Conservation (phyloP, 2,113 vertebrate genomes). For the Ondatra zibethicus region DNA sequence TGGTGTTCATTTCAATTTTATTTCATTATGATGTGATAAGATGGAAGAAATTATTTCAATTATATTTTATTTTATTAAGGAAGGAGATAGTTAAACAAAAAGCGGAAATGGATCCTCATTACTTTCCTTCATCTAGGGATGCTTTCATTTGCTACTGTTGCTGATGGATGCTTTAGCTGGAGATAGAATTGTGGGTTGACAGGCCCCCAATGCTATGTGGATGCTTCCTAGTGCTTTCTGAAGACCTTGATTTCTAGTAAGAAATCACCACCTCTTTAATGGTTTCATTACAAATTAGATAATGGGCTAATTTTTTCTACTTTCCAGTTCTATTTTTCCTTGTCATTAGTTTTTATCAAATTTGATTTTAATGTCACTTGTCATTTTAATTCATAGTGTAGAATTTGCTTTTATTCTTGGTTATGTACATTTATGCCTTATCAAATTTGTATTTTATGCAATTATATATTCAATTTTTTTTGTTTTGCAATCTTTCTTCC, state of each 20-base stretch:
- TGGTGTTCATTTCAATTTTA: background rate
- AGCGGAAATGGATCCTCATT: no score
- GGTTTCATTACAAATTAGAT: background rate
- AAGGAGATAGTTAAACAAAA: background rate
- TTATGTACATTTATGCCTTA: background rate
- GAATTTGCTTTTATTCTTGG: background rate
- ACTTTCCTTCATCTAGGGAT: background rate
- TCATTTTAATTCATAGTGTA: background rate
- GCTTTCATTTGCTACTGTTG: background rate
- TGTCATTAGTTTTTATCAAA: background rate
- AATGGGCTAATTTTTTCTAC: background rate
- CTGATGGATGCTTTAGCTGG: background rate
- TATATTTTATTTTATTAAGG: background rate
- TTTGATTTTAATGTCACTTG: background rate
- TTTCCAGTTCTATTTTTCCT: background rate
- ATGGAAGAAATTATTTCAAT: background rate
- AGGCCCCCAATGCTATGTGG: background rate
- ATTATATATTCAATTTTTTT: background rate
- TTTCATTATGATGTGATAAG: background rate
- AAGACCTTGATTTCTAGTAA: background rate
- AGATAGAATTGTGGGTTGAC: background rate
- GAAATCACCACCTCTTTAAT: background rate
- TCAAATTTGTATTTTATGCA: background rate
- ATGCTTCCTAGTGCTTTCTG: background rate
- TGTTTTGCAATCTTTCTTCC: background rate